phyloP scores from a whole-genome alignment of 2,797 vertebrate species.

The Onychomys leucogaster region DNA sequence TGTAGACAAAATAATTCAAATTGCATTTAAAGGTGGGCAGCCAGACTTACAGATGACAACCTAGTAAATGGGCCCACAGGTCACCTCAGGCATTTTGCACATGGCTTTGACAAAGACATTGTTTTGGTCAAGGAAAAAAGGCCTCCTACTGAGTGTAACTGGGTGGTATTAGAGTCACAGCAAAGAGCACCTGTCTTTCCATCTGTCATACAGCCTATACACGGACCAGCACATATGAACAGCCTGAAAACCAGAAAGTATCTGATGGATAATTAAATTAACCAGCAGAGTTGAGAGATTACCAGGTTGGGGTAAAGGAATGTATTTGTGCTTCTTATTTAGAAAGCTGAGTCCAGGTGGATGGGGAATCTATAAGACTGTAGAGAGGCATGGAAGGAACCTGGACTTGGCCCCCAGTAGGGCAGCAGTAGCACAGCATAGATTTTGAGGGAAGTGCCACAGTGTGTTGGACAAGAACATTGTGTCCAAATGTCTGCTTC shows the following conservation, averaged over 20 bases:
- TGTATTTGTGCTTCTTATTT: background rate
- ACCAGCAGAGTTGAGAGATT: background rate
- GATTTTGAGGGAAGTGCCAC: background rate
- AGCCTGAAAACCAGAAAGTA: background rate
- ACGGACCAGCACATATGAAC: background rate
- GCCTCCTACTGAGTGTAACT: background rate
- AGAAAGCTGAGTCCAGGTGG: background rate
- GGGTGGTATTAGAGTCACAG: background rate
- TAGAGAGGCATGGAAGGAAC: background rate
- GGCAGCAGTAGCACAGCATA: too few relatives aligned
- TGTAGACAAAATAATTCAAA: background rate
- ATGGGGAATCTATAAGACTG: background rate
- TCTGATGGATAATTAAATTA: background rate
- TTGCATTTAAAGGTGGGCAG: background rate
- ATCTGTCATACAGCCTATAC: background rate
- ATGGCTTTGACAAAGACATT: background rate
- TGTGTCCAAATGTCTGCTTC: background rate
- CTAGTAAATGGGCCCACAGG: background rate
- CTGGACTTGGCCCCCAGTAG: background rate
- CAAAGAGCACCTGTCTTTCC: background rate
- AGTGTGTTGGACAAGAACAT: background rate
- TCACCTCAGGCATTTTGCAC: background rate
- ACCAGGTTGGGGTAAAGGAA: background rate
- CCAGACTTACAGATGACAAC: slow-evolving; percentile 10
- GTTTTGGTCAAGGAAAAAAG: slow-evolving; percentile 5